These are phyloP conservation scores for Scomberomorus guttatus DNA, from an alignment of 2,797 vertebrate genomes.

Conservation along the genomic window DNA sequence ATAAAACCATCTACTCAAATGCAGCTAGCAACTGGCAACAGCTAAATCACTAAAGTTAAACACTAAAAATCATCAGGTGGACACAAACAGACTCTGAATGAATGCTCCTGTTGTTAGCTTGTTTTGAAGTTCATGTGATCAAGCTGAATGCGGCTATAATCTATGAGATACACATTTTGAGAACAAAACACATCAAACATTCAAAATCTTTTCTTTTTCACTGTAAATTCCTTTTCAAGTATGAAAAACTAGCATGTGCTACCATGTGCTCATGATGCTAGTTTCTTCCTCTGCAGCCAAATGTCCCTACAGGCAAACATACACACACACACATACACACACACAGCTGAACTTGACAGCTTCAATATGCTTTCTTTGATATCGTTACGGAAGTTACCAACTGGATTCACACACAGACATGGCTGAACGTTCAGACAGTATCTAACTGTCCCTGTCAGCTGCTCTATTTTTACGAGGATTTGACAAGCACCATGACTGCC, in stretches of 20 bases:
- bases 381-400: background rate
- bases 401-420: conserved; percentile 1
- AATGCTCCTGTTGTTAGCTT: too few relatives aligned
- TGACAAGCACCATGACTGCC: conserved; percentile 48
- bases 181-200: too few relatives aligned
- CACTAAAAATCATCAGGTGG: too few relatives aligned
- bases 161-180: too few relatives aligned
- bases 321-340: background rate
- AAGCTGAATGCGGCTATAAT: too few relatives aligned
- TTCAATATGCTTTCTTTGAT: background rate
- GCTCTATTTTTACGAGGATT: conserved; percentile 65
- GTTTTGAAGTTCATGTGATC: too few relatives aligned
- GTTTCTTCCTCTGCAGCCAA: too few relatives aligned
- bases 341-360: background rate
- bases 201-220: too few relatives aligned
- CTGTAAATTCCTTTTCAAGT: background rate
- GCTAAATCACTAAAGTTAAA: too few relatives aligned
- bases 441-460: conserved; percentile 21
- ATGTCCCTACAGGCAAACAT: background rate
- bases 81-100: too few relatives aligned
- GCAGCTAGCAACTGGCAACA: too few relatives aligned
- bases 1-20: too few relatives aligned
- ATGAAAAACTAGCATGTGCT: background rate
- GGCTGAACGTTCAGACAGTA: background rate
- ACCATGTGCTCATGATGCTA: background rate